Evolutionary conservation across 35 echinoderm and acorn worm species (phyloP), one percentile per base, ranked within the genome.

Genomic region (Nesometra sesokonis): DNA sequence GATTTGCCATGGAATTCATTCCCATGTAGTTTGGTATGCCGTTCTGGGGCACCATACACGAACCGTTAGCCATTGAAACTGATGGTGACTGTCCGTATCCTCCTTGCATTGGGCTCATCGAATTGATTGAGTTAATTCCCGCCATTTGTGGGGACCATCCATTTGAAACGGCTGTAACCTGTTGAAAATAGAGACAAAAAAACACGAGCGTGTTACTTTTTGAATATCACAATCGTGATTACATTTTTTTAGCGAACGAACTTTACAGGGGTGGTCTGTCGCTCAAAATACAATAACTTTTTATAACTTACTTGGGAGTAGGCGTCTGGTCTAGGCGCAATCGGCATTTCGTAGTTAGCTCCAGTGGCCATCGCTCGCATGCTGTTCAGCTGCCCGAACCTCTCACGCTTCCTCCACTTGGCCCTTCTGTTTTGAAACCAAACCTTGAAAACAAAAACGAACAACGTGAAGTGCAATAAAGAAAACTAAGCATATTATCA

Each of bases 351-450:
- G 77, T 98, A 98, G 35, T 88, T 91, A 33, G 87, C 86, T 37
- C 93, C 93, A 5, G 89, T 67, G 5, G 92, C 89, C 89, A 93
- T 93, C 13, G 95, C 87, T 31, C 92, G 89, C 90, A 93, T 93
- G 47, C 88, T 93, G 36, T 89, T 89, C 36, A 98, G 84, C 84
- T 98, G 95, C 19, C 92, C 92, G 82, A 98, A 98, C 23, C 95
- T 87, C 78, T 98, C 92, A 17, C 94, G 77, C 57, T 97, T 93
- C 46, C 94, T 87, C 95, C 95, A 97, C 35, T 97, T 97, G 11
- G 95, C 95, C 46, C 95, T 84, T 47, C 95, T 87, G 84, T 97
- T 97, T 79, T 97, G 95, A 78, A 97, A 97, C 95, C 95, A 97
- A 17, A 97, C 95, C 95, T 97, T 34, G 19, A 84, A 30, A 47